phyloP scores from a whole-genome alignment of 2,113 vertebrate species.

The Alligator sinensis region DNA sequence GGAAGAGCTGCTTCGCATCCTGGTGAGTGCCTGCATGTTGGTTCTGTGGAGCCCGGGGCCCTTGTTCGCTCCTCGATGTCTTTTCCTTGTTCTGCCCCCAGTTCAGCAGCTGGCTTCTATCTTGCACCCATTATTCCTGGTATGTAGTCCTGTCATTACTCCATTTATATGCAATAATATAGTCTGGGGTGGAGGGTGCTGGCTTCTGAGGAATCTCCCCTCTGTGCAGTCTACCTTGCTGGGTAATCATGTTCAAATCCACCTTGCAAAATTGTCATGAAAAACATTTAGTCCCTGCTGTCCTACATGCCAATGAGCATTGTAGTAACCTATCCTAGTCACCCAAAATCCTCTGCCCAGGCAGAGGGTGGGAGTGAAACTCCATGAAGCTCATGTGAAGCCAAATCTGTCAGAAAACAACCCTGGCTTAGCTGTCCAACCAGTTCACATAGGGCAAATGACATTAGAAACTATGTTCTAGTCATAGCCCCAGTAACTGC shows the following conservation, averaged over 20 bases:
- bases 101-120: background rate
- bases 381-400: background rate
- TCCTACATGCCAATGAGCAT: background rate
- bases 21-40: constrained; percentile 80
- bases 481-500: background rate
- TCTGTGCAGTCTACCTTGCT: background rate
- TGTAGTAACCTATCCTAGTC: background rate
- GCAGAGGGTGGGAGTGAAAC: no score
- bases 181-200: background rate
- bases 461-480: no score
- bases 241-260: background rate
- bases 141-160: background rate
- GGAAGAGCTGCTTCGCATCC: constrained; percentile 90
- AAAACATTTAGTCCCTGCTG: background rate
- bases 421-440: background rate
- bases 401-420: background rate
- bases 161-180: background rate
- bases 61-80: background rate
- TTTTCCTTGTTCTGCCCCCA: background rate
- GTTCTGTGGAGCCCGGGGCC: background rate
- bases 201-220: background rate
- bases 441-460: background rate
- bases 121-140: background rate
- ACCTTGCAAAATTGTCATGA: background rate
- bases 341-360: background rate